These are phyloP conservation scores for Euzophera pinguis DNA, from an alignment of 2,888 invertebrate species.

Conservation along the genomic window DNA sequence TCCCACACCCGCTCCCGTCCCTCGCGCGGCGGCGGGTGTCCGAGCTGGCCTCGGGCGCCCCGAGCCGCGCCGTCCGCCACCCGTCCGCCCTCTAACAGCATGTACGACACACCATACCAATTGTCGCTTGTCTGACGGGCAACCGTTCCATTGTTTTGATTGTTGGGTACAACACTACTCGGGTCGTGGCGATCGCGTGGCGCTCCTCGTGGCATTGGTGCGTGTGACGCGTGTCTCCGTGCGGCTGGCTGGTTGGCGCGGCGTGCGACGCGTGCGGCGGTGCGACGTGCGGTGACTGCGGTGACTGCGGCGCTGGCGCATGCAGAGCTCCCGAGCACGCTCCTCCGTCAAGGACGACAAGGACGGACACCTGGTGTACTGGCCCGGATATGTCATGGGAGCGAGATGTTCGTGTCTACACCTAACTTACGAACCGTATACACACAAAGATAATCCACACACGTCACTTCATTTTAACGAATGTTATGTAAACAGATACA, in stretches of 20 bases:
- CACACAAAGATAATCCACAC: slow-evolving; percentile 27
- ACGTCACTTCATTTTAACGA: slow-evolving; percentile 19
- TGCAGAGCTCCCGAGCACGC: slow-evolving; percentile 89
- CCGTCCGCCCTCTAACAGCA: slow-evolving; percentile 75
- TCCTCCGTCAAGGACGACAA: slow-evolving; percentile 99
- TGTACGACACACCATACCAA: slow-evolving; percentile 78
- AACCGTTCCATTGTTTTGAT: slow-evolving; percentile 81
- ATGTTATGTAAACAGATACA: slow-evolving; percentile 5
- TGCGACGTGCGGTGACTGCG: slow-evolving; percentile 30
- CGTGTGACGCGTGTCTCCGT: slow-evolving; percentile 29
- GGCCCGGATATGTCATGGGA: slow-evolving; percentile 98
- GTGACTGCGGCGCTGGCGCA: slow-evolving; percentile 43
- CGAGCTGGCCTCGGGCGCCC: slow-evolving; percentile 45
- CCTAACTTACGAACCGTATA: slow-evolving; percentile 59
- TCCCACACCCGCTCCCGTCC: slow-evolving; percentile 22
- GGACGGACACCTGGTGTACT: slow-evolving; percentile 99
- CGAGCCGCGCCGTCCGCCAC: slow-evolving; percentile 47
- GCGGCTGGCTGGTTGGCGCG: no score
- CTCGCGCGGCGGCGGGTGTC: slow-evolving; percentile 40
- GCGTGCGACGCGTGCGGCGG: slow-evolving; percentile 26
- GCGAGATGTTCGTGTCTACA: slow-evolving; percentile 98
- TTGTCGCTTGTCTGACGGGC: slow-evolving; percentile 81
- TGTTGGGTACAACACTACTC: slow-evolving; percentile 81
- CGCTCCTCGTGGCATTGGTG: slow-evolving; percentile 65
- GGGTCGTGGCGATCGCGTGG: slow-evolving; percentile 79